phyloP scores from a whole-genome alignment of 2,797 vertebrate genomes.

The Pipistrellus kuhlii region DNA sequence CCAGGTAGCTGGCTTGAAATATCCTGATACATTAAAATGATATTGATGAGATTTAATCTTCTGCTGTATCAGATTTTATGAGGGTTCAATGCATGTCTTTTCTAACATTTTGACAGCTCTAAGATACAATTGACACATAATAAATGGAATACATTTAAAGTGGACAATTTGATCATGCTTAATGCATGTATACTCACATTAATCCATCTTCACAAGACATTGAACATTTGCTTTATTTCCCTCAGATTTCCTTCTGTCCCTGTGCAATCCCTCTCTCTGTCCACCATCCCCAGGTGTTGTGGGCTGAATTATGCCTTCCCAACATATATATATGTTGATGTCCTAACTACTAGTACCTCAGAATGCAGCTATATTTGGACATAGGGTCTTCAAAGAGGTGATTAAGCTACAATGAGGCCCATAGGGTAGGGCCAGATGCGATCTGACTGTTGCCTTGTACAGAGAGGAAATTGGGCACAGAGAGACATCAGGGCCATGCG shows the following conservation, averaged over 20 bases:
- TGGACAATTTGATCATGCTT: not conserved
- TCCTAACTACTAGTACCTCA: not conserved
- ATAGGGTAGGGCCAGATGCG: not conserved
- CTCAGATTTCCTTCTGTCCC: not conserved
- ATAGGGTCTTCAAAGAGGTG: not conserved
- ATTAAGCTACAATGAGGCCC: not conserved
- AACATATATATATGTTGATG: not conserved
- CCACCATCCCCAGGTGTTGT: not conserved
- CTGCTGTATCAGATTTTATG: not conserved
- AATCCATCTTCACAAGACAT: not conserved
- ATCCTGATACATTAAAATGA: not conserved
- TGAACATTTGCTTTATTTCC: not conserved
- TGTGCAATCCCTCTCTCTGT: not conserved
- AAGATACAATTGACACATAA: not conserved
- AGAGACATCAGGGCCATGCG: not conserved
- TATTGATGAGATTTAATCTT: not conserved
- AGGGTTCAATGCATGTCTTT: not conserved
- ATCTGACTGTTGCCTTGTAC: not conserved
- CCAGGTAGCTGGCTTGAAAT: not conserved
- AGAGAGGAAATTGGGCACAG: not conserved
- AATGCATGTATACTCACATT: not conserved
- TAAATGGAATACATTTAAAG: not conserved
- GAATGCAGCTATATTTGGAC: not conserved
- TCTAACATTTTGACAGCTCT: constrained; percentile 8
- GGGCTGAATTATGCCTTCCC: not conserved